Base-by-base conservation (phyloP, 2,113 vertebrate species). In the Eleginops maclovinus region DNA sequence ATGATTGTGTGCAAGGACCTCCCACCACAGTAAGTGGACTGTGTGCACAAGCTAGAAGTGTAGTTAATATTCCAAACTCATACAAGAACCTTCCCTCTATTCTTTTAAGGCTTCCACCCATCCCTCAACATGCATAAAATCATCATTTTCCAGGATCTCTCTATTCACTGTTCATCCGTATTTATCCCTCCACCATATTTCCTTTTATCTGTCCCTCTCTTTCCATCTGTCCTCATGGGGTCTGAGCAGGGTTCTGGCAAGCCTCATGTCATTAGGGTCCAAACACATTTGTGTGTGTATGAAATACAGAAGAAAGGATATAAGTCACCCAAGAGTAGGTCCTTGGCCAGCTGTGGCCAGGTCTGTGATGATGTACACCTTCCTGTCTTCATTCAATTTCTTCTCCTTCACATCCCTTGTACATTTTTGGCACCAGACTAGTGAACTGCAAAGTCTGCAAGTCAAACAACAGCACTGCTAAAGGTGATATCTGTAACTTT, bases 291-390 rank as follows among this genome's bases (percentile, higher is more conserved):
- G 54, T 72, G 61, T 77, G 79, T 79, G 36, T 71, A 14, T 47
- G 64, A 56, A 58, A 46, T 22, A 36, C 31, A 43, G 55, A 50
- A 67, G 63, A 53, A 70, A 68, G 77, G 71, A 77, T 83, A 93
- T 93, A 89, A 92, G 88, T 94, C 93, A 94, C 89, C 77, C 85
- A 51, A 43, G 79, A 89, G 91, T 92, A 53, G 87, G 86, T 92
- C 84, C 68, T 62, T 71, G 66, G 80, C 89, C 90, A 90, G 87
- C 91, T 92, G 91, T 88, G 91, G 87, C 83, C 88, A 81, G 80
- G 79, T 72, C 79, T 83, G 79, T 53, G 60, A 81, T 83, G 88
- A 78, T 83, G 82, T 82, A 74, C 73, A 75, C 75, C 60, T 67
- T 55, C 77, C 85, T 55, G 61, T 76, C 73, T 72, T 75, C 81